These are phyloP conservation scores for Teinopalpus imperialis DNA, from an alignment of 2,888 invertebrate species.

Conservation along the genomic window DNA sequence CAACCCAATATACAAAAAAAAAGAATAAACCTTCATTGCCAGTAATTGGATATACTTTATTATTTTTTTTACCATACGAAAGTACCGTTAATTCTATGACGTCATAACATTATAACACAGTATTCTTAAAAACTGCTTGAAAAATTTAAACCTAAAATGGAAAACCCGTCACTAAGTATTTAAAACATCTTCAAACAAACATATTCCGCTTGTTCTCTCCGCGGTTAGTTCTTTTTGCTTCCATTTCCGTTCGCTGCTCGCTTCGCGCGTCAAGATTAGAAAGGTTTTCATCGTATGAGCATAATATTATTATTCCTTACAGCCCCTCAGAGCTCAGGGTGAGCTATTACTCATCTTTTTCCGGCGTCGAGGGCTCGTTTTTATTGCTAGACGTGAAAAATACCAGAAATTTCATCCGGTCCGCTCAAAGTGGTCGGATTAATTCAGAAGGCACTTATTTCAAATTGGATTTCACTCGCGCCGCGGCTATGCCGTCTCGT, in stretches of 20 bases:
- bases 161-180: too few species aligned
- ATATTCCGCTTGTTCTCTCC: slow-evolving; percentile 14
- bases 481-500: slow-evolving; percentile 52
- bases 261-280: slow-evolving; percentile 53
- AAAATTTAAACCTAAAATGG: too few species aligned
- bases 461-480: slow-evolving; percentile 77
- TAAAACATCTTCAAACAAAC: slow-evolving; percentile 13
- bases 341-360: slow-evolving; percentile 78
- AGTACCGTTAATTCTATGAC: too few species aligned
- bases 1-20: too few species aligned
- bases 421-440: slow-evolving; percentile 77
- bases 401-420: slow-evolving; percentile 79
- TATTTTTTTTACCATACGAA: too few species aligned
- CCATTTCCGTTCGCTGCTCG: slow-evolving; percentile 13
- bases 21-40: too few species aligned
- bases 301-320: slow-evolving; percentile 76
- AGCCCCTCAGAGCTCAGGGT: slow-evolving; percentile 65
- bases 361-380: slow-evolving; percentile 69
- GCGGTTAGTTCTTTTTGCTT: slow-evolving; percentile 19
- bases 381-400: slow-evolving; percentile 80
- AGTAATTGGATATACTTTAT: too few species aligned
- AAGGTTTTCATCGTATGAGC: slow-evolving; percentile 64
- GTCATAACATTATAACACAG: too few species aligned
- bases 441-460: slow-evolving; percentile 81
- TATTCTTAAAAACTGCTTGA: too few species aligned